A percentile compares a stretch with the other conserved stretches of the same genome.
Evolutionary conservation across 2,888 invertebrate genomes (phyloP).

Genomic region (Volucella inflata): DNA sequence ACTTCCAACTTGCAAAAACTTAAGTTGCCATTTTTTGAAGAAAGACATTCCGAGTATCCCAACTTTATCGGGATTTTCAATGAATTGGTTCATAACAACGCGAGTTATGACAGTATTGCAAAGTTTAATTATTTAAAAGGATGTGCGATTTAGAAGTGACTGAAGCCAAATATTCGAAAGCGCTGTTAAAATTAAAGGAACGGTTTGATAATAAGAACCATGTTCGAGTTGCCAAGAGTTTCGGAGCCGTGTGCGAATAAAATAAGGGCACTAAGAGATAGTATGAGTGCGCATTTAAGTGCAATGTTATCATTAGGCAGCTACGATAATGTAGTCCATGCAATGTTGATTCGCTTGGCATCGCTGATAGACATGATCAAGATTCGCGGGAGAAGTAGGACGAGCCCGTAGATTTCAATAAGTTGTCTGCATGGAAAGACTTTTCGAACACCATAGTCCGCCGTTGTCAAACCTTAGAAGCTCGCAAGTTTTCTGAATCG

Average conservation of each 20-base stretch:
- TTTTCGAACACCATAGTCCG: no score
- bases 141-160: slow-evolving; percentile 9
- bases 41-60: background rate
- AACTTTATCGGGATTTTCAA: background rate
- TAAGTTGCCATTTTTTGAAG: background rate
- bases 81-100: background rate
- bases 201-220: slow-evolving; percentile 6
- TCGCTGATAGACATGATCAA: no score
- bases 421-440: no score
- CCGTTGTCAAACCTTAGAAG: no score
- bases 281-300: slow-evolving; percentile 10
- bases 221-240: no score
- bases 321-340: no score
- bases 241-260: background rate
- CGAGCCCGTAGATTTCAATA: no score
- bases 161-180: no score
- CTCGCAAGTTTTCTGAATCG: no score
- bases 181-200: slow-evolving; percentile 3
- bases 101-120: background rate
- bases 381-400: no score
- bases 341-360: no score
- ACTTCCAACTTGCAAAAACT: background rate
- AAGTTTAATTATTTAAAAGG: slow-evolving; percentile 12
- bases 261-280: background rate
- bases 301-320: background rate